These are phyloP conservation scores for Tigriopus californicus DNA, from an alignment of 2,888 invertebrate species.

Conservation along the genomic window DNA sequence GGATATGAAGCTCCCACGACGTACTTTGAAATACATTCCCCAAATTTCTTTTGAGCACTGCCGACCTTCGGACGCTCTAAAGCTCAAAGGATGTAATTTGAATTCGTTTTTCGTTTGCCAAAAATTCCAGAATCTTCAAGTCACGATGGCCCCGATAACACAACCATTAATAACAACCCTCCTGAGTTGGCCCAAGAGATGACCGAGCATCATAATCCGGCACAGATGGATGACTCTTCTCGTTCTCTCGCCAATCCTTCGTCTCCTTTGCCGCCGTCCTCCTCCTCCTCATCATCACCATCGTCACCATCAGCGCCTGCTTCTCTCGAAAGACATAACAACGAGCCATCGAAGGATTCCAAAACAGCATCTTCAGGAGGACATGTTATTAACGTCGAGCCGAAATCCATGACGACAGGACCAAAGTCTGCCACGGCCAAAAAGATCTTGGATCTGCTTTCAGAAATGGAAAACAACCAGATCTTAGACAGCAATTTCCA, in stretches of 20 bases:
- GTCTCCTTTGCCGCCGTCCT: neutral
- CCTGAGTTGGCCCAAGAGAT: too few relatives aligned
- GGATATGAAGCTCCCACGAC: too few relatives aligned
- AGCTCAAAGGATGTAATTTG: too few relatives aligned
- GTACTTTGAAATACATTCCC: too few relatives aligned
- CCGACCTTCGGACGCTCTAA: too few relatives aligned
- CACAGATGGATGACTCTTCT: too few relatives aligned
- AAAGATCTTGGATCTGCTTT: constrained; percentile 7
- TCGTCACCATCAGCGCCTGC: neutral
- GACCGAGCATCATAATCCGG: too few relatives aligned
- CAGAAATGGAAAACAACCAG: constrained; percentile 12
- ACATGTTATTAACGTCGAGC: neutral
- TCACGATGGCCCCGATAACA: neutral
- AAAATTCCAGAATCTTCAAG: neutral
- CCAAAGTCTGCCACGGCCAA: constrained; percentile 1
- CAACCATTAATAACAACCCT: neutral
- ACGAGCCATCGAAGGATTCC: too few relatives aligned
- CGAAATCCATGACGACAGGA: neutral
- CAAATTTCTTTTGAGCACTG: too few relatives aligned
- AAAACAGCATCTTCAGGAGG: too few relatives aligned
- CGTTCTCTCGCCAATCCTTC: too few relatives aligned
- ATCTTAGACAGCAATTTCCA: constrained; percentile 2
- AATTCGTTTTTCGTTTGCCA: too few relatives aligned
- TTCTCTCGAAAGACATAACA: neutral
- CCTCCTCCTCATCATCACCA: neutral